Evolutionary conservation across 2,888 invertebrate genomes (phyloP).

Genomic region (Spisula subtruncata): DNA sequence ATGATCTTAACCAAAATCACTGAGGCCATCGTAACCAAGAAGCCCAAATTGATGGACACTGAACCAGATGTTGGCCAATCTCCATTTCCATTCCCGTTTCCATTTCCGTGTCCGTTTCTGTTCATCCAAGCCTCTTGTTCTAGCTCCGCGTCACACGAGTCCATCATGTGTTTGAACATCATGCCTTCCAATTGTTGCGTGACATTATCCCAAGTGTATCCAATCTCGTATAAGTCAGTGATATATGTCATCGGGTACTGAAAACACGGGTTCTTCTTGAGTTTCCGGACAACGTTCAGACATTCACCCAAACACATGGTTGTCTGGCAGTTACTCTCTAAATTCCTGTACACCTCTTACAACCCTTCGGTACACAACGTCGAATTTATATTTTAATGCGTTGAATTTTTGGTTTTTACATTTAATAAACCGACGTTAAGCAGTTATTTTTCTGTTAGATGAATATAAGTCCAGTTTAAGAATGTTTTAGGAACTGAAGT

Average conservation of each 20-base stretch:
- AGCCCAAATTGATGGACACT: not conserved
- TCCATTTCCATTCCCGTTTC: not conserved
- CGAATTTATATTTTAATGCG: too few species aligned
- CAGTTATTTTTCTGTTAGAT: too few species aligned
- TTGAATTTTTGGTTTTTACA: too few species aligned
- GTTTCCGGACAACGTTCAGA: not conserved
- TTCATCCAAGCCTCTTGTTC: not conserved
- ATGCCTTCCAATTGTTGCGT: not conserved
- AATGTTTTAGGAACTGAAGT: too few species aligned
- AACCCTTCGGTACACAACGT: too few species aligned
- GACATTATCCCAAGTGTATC: not conserved
- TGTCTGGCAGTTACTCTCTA: not conserved
- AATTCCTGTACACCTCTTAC: not conserved
- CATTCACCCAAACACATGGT: constrained; percentile 31
- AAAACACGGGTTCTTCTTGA: constrained; percentile 19
- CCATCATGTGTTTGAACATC: not conserved
- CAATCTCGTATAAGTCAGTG: not conserved
- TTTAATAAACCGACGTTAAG: too few species aligned
- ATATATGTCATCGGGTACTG: not conserved
- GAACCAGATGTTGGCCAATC: not conserved
- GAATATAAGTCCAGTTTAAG: too few species aligned
- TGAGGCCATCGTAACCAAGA: not conserved
- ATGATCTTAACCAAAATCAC: not conserved
- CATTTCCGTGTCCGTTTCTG: not conserved
- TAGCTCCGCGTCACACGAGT: constrained; percentile 24